A percentile compares a stretch with the other conserved stretches of the same genome.
Evolutionary conservation across 1,140 invertebrate genomes (phyloP).

Genomic region (Brachionus calyciflorus): DNA sequence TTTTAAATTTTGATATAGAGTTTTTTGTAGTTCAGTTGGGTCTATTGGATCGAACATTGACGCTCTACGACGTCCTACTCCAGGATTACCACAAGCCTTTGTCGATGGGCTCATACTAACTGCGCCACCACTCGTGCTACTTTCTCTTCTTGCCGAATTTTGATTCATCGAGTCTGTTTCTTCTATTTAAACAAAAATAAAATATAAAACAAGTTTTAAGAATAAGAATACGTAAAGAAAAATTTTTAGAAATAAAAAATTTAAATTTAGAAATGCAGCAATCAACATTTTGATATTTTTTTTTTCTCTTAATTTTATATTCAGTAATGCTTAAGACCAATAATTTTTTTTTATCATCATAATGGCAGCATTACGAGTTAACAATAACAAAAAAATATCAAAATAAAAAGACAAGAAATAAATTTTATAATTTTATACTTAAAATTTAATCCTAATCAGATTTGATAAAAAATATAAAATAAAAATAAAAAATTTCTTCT

Average conservation of each 20-base stretch:
- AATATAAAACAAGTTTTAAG: not conserved
- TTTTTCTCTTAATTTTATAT: not conserved
- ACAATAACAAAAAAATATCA: too few relatives aligned
- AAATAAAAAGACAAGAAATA: not conserved
- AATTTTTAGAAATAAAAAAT: not conserved
- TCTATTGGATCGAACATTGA: constrained; percentile 47
- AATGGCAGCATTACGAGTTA: too few relatives aligned
- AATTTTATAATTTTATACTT: constrained; percentile 1
- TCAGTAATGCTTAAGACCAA: too few relatives aligned
- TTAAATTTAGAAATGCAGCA: too few relatives aligned
- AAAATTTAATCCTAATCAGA: constrained; percentile 40
- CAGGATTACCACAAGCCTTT: not conserved
- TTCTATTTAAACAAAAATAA: too few relatives aligned
- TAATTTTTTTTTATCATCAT: too few relatives aligned
- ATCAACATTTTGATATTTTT: too few relatives aligned
- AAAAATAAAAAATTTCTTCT: constrained; percentile 2
- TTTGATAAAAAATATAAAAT: constrained; percentile 18
- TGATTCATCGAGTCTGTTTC: constrained; percentile 23
- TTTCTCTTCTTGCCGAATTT: not conserved
- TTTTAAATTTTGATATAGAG: constrained; percentile 32
- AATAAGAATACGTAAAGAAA: not conserved
- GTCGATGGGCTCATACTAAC: not conserved
- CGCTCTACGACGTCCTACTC: constrained; percentile 1
- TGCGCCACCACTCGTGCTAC: not conserved
- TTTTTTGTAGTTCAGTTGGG: constrained; percentile 41